Conservation (phyloP, 2,797 vertebrate genomes). For the Acipenser oxyrinchus region DNA sequence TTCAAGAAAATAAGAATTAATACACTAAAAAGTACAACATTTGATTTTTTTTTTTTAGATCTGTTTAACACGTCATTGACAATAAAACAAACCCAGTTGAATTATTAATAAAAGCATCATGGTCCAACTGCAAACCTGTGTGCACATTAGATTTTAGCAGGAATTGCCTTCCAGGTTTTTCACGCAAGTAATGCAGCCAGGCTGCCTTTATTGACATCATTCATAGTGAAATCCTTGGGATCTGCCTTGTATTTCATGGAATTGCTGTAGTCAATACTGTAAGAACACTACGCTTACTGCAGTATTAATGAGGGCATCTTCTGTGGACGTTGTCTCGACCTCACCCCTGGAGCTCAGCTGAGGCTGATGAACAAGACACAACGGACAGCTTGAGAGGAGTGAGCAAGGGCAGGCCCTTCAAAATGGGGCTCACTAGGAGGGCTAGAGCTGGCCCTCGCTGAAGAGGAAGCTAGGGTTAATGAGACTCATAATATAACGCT, state of each 20-base stretch:
- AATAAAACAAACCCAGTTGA: too few species aligned
- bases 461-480: not conserved
- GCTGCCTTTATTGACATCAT: slow-evolving; percentile 1
- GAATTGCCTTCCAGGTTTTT: too few species aligned
- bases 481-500: too few species aligned
- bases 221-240: not conserved
- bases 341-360: not conserved
- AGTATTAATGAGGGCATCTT: slow-evolving; percentile 1
- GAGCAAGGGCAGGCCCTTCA: not conserved
- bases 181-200: not conserved
- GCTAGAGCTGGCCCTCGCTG: not conserved
- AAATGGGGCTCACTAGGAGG: too few species aligned
- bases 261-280: slow-evolving; percentile 28
- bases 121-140: too few species aligned
- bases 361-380: not conserved
- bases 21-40: too few species aligned
- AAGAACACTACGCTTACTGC: slow-evolving; percentile 24
- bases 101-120: too few species aligned
- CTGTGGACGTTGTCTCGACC: not conserved
- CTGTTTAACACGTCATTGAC: too few species aligned
- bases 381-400: not conserved
- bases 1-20: too few species aligned
- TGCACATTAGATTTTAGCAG: too few species aligned
- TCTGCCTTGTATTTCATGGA: not conserved
- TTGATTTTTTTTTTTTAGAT: too few species aligned